phyloP scores from a whole-genome alignment of 2,113 vertebrate genomes.

The Perognathus longimembris region DNA sequence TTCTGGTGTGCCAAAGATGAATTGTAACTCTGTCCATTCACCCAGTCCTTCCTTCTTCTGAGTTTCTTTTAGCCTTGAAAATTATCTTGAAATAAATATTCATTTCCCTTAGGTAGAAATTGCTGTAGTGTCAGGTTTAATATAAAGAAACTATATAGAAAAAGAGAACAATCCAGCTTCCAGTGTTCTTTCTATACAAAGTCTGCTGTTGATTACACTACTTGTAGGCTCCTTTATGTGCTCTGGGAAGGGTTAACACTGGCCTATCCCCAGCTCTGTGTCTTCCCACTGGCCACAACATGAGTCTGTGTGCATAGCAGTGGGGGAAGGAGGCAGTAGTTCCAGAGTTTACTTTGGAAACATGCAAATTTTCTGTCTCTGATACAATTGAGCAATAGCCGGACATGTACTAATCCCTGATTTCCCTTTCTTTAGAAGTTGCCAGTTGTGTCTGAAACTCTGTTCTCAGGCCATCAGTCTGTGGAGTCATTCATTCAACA shows the following conservation, averaged over 20 bases:
- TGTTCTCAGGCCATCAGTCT: not conserved
- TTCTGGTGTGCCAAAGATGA: slow-evolving; percentile 27
- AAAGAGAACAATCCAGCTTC: not conserved
- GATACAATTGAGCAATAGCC: slow-evolving; percentile 59
- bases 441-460: slow-evolving; percentile 1
- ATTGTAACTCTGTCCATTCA: not conserved
- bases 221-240: not conserved
- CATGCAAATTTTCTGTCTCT: slow-evolving; percentile 65
- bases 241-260: not conserved
- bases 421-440: slow-evolving; percentile 66
- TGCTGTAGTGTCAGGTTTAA: not conserved
- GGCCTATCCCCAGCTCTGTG: not conserved
- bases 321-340: not conserved
- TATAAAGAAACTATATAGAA: not conserved
- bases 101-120: slow-evolving; percentile 30
- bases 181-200: not conserved
- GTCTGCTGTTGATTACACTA: not conserved
- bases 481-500: not conserved
- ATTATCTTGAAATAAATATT: not conserved
- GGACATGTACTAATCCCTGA: slow-evolving; percentile 54
- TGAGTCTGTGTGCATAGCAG: not conserved
- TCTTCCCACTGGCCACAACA: not conserved
- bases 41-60: not conserved
- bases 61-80: not conserved
- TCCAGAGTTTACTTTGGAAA: slow-evolving; percentile 67